phyloP scores from a whole-genome alignment of 2,888 invertebrate genomes.

The Hypselothyrea guttata region DNA sequence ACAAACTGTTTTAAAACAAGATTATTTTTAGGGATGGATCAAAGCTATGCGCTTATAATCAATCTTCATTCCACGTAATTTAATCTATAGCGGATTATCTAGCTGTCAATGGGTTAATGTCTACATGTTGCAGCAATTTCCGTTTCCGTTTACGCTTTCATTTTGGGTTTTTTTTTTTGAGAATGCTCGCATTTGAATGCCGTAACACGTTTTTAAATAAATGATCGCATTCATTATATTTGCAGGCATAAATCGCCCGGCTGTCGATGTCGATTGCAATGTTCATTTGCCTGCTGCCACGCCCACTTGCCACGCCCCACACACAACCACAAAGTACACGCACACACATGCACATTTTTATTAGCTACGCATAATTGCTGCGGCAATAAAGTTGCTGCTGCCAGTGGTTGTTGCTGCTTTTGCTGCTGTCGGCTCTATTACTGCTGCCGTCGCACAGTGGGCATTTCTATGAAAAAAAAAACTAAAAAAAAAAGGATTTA shows the following conservation, averaged over 20 bases:
- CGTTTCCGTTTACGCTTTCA: neutral
- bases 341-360: constrained; percentile 50
- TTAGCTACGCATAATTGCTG: constrained; percentile 77
- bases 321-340: neutral
- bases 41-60: no score
- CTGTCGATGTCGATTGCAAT: constrained; percentile 60
- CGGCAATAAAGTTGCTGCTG: constrained; percentile 71
- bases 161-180: constrained; percentile 9
- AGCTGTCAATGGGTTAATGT: constrained; percentile 53
- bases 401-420: constrained; percentile 5
- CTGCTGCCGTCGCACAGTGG: constrained; percentile 22
- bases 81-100: neutral
- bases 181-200: constrained; percentile 64
- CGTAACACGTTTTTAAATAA: constrained; percentile 72
- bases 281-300: constrained; percentile 17
- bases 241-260: constrained; percentile 62
- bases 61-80: no score
- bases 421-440: constrained; percentile 34
- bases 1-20: no score
- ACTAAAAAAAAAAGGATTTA: no score
- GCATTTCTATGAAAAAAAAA: no score
- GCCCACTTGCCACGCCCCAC: constrained; percentile 6
- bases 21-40: no score
- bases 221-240: constrained; percentile 72
- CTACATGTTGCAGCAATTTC: no score